These are phyloP conservation scores for Lycophotia porphyrea DNA, from an alignment of 2,888 invertebrate species.

Conservation along the genomic window DNA sequence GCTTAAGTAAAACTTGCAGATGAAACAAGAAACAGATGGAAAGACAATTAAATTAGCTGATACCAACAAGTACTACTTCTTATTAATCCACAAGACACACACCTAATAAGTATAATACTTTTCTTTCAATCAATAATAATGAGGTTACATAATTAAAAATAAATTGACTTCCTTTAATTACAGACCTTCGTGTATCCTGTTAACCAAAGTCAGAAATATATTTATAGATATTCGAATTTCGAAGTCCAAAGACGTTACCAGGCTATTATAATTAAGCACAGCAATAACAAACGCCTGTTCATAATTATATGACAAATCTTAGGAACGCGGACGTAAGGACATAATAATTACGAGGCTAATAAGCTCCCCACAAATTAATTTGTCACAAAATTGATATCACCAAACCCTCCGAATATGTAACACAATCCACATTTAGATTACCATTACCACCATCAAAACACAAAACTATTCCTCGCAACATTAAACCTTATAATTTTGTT, in stretches of 20 bases:
- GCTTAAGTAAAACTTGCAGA: constrained; percentile 2
- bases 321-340: constrained; percentile 6
- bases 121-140: background rate
- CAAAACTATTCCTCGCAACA: constrained; percentile 44
- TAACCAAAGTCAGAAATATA: background rate
- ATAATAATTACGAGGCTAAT: constrained; percentile 34
- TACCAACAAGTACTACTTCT: background rate
- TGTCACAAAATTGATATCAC: constrained; percentile 58
- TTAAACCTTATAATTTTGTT: constrained; percentile 48
- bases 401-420: constrained; percentile 42
- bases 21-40: background rate
- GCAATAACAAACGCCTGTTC: constrained; percentile 25
- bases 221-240: background rate
- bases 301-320: constrained; percentile 21
- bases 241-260: background rate
- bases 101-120: background rate
- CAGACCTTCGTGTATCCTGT: background rate
- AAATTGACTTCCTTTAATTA: background rate
- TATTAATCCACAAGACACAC: background rate
- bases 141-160: background rate
- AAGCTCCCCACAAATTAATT: constrained; percentile 38
- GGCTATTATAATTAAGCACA: constrained; percentile 31
- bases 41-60: background rate
- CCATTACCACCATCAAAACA: constrained; percentile 27
- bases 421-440: constrained; percentile 53